Base-by-base conservation (phyloP, 2,888 invertebrate species). In the Scaptomyza cyrtandrae region DNA sequence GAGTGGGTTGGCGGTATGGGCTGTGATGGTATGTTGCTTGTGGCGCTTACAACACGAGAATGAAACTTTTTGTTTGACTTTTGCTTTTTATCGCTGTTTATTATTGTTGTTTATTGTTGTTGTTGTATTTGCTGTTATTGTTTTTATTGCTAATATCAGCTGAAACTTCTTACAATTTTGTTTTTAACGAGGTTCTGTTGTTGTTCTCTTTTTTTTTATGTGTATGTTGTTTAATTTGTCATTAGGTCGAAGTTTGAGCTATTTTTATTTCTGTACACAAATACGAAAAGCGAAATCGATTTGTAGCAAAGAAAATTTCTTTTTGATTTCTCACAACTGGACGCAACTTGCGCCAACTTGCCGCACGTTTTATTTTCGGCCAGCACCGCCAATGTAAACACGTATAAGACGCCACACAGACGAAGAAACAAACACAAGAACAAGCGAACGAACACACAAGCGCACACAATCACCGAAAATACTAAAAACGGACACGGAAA, bases 151-250 rank as follows among this genome's bases (percentile, higher is more conserved):
- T 78, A 72, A 6, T 83, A 86, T 70, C 72, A 53, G 71, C 45
- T 16, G 60, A 63, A 84, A 84, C 78, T 88, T 83, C 66, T 68
- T 45, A 67, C 70, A 64, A 74, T 70, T 73, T 58, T 14, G 33
- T 41, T 61, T 57, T 59, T 60, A 76, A 71, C 49, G 72, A 64
- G 64, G 43, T 58, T 39, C 41, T 19, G 29, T 60, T 62, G 54
- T 45, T 66, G 19, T 48, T 54, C 7, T 71, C 43, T 41, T 56
- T n/a, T 14, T 45, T 29, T 45, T 41, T 33, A 39, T 39, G 46
- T 64, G 33, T 43, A 56, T 54, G 59, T 54, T 74, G 88, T 90
- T 90, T 89, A 90, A 89, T 90, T 86, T 89, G 85, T 84, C 86
- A 91, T 89, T 90, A 89, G 78, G 80, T 77, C 35, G 48, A 68